Evolutionary conservation across 2,888 invertebrate genomes (phyloP).

Genomic region (Drymonia ruficornis): DNA sequence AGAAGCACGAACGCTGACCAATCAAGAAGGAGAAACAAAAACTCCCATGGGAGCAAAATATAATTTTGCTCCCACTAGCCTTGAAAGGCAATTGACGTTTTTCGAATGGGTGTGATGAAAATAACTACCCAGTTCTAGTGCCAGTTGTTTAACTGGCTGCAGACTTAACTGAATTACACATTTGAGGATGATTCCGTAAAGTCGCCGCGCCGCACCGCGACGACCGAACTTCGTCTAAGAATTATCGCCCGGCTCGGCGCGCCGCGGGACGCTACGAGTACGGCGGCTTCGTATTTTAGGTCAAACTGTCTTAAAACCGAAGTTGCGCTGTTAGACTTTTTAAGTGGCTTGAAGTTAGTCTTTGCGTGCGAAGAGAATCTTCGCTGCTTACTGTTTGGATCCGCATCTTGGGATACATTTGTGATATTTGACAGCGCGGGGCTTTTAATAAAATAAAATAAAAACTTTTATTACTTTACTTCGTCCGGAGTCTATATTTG

Average conservation of each 20-base stretch:
- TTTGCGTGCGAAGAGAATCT: conserved; percentile 43
- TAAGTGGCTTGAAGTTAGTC: conserved; percentile 60
- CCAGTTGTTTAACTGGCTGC: conserved; percentile 8
- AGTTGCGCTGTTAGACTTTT: conserved; percentile 55
- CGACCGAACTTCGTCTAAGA: conserved; percentile 13
- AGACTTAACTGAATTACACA: conserved; percentile 19
- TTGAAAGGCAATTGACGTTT: too few relatives aligned
- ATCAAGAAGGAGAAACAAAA: too few relatives aligned
- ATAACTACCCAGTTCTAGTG: too few relatives aligned
- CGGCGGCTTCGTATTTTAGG: conserved; percentile 47
- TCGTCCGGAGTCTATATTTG: conserved; percentile 16
- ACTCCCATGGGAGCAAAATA: too few relatives aligned
- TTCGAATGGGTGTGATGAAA: too few relatives aligned
- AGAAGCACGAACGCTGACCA: too few relatives aligned
- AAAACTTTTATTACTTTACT: conserved; percentile 26
- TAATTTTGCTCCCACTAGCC: too few relatives aligned
- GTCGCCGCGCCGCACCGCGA: conserved; percentile 3
- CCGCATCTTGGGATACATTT: conserved; percentile 29
- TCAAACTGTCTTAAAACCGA: conserved; percentile 58
- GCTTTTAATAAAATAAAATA: conserved; percentile 17
- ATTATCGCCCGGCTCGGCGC: not conserved
- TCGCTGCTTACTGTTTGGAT: conserved; percentile 16
- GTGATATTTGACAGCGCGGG: conserved; percentile 20
- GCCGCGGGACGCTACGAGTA: not conserved
- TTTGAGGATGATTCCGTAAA: conserved; percentile 18